These are phyloP conservation scores for Sebastes kiyomatsui DNA, from an alignment of 2,797 vertebrate genomes.

Conservation along the genomic window DNA sequence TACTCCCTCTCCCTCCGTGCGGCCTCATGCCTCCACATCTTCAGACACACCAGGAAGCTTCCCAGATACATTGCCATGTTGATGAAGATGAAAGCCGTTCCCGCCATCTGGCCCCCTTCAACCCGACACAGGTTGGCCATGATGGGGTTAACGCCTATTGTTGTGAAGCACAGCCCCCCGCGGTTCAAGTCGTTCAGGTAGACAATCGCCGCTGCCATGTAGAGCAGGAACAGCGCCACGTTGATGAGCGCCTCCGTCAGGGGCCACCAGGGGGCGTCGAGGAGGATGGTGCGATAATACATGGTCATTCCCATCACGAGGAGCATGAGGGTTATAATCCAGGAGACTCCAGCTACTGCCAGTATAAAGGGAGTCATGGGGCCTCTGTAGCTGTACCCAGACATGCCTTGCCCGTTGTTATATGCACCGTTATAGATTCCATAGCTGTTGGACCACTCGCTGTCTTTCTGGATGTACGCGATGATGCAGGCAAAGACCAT, in stretches of 20 bases:
- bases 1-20: conserved; percentile 35
- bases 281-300: conserved; percentile 86
- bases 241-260: conserved; percentile 83
- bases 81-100: conserved; percentile 84
- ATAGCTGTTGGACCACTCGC: conserved; percentile 81
- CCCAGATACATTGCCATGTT: conserved; percentile 77
- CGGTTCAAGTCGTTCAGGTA: conserved; percentile 86
- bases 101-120: conserved; percentile 83
- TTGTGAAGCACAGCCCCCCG: conserved; percentile 83
- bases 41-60: conserved; percentile 80
- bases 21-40: conserved; percentile 82
- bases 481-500: conserved; percentile 84
- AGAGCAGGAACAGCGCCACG: conserved; percentile 79
- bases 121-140: conserved; percentile 77
- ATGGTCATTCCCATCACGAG: conserved; percentile 82
- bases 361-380: conserved; percentile 85
- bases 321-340: conserved; percentile 80
- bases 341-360: conserved; percentile 74
- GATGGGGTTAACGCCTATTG: conserved; percentile 78
- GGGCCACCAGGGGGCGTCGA: conserved; percentile 86
- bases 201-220: conserved; percentile 83
- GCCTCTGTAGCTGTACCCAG: conserved; percentile 81
- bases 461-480: conserved; percentile 85
- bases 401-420: conserved; percentile 63
- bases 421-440: conserved; percentile 66